Base-by-base conservation (phyloP, 2,113 vertebrate genomes). In the Gnathonemus echidnorhynchus region DNA sequence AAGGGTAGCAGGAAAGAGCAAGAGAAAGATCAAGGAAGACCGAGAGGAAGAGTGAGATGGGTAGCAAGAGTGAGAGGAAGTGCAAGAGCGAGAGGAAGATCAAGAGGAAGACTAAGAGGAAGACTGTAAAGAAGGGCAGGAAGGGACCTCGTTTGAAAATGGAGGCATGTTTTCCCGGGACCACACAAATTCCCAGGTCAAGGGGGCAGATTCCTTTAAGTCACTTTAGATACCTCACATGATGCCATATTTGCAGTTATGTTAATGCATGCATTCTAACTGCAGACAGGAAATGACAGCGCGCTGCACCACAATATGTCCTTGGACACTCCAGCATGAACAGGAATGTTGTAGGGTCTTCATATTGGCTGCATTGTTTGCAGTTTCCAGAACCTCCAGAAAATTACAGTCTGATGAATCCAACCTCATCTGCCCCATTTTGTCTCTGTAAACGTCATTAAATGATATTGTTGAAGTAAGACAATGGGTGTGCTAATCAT, bases 401-500 rank as follows among this genome's bases (percentile, higher is more conserved):
- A 96, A 97, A 90, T 89, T 21, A 96, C 31, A 97, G 96, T 97
- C 95, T 95, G 96, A 96, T 96, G 94, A 95, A 95, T 93, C 94
- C 95, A 95, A 95, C 94, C 92, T 93, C 0, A 89, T 95, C 7
- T 94, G 93, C 94, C 95, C 95, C 94, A 94, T 96, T 97, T 96
- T 97, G 95, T 93, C 96, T 96, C 96, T 96, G 96, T 96, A 96
- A 96, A 97, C 96, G 95, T 96, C 96, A 97, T 97, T 97, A 97
- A 97, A 97, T 97, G 95, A 97, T 97, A 97, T 97, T 97, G 96
- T 97, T 97, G 95, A 94, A 92, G 93, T 94, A 95, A 97, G 96
- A 97, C 97, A 97, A 97, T 97, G 94, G 95, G 95, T 93, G 95
- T 96, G 97, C 97, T 97, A 97, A 97, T 97, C 97, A 96, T 93